Evolutionary conservation across 2,113 vertebrate genomes (phyloP).

Genomic region (Micromys minutus): DNA sequence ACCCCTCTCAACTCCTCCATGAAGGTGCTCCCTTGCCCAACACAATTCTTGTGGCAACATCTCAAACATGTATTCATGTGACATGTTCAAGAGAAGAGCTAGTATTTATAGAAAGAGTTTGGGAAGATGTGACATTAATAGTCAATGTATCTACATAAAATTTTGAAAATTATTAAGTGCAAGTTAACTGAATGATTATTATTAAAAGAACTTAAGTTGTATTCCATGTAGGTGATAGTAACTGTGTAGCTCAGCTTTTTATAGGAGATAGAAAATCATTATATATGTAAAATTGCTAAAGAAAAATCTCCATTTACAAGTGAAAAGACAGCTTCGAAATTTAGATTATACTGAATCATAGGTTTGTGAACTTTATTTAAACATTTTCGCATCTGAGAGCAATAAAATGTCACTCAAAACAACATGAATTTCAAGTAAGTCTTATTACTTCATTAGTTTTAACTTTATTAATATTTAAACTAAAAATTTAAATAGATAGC

Average conservation of each 20-base stretch:
- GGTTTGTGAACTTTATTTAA: neutral
- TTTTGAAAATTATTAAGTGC: neutral
- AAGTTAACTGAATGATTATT: neutral
- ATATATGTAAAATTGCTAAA: neutral
- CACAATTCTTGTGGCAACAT: neutral
- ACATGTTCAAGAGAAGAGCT: neutral
- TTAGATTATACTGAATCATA: neutral
- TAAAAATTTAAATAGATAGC: neutral
- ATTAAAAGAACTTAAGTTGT: neutral
- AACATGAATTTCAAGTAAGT: neutral
- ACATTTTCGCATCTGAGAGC: neutral
- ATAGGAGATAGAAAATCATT: neutral
- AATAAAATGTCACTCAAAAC: neutral
- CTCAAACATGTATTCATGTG: neutral
- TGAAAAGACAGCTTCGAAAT: neutral
- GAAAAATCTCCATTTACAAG: neutral
- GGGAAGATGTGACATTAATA: neutral
- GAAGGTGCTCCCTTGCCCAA: too few relatives aligned
- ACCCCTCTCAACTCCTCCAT: too few relatives aligned
- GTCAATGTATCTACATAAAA: neutral
- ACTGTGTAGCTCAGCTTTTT: neutral
- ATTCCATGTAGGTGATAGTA: neutral
- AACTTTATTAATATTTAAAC: neutral
- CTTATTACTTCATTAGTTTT: neutral
- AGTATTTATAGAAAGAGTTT: neutral